phyloP scores from a whole-genome alignment of 2,113 vertebrate genomes.

The Rafetus swinhoei region DNA sequence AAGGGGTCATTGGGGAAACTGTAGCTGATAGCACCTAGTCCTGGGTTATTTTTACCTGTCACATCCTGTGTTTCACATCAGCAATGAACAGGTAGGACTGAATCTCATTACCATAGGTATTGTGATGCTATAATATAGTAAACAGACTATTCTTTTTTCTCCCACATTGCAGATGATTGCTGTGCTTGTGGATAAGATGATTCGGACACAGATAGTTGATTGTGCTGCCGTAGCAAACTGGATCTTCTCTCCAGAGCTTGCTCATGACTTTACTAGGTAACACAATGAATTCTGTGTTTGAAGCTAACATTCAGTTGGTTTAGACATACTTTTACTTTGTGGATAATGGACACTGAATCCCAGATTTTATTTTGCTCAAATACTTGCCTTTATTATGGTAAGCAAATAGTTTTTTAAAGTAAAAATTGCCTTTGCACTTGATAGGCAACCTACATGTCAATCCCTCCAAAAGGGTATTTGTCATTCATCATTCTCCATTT shows the following conservation, averaged over 20 bases:
- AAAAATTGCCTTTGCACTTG: not conserved
- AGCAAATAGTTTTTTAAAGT: not conserved
- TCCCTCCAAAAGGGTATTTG: fast-evolving
- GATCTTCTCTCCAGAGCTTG: conserved; percentile 97
- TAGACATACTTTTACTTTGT: not conserved
- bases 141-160: not conserved
- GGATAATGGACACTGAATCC: not conserved
- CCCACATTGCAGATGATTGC: conserved; percentile 88
- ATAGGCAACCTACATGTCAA: not conserved
- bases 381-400: not conserved
- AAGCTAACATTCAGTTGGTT: not conserved
- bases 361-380: not conserved
- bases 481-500: not conserved
- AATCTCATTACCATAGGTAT: not conserved
- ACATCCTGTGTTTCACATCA: not conserved
- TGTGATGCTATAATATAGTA: not conserved
- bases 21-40: not conserved
- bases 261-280: conserved; percentile 96
- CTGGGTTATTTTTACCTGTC: not conserved
- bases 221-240: conserved; percentile 98
- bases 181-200: conserved; percentile 96
- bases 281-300: not conserved
- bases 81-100: not conserved
- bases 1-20: not conserved
- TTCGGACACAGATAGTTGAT: conserved; percentile 96